These are phyloP conservation scores for Macrotis lagotis DNA, from an alignment of 2,113 vertebrate genomes.

Conservation along the genomic window DNA sequence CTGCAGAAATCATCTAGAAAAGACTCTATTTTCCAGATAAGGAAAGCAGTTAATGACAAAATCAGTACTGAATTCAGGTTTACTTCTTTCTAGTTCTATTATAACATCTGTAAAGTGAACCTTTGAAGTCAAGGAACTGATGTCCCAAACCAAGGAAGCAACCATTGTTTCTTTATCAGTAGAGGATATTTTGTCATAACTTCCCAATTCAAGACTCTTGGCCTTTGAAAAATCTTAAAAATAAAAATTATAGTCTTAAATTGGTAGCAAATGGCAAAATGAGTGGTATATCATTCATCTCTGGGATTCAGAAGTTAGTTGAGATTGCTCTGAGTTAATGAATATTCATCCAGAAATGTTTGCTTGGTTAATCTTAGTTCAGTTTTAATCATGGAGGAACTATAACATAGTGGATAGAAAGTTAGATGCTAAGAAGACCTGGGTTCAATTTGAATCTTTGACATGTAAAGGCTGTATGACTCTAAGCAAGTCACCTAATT, in stretches of 20 bases:
- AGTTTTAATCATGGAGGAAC: background rate
- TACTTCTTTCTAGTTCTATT: background rate
- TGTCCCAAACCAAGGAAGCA: slow-evolving; percentile 15
- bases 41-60: background rate
- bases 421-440: background rate
- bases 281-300: slow-evolving; percentile 6
- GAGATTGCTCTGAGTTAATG: slow-evolving; percentile 16
- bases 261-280: background rate
- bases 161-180: background rate
- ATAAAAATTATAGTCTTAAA: slow-evolving; percentile 3
- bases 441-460: background rate
- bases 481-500: background rate
- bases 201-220: background rate
- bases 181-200: slow-evolving; percentile 7
- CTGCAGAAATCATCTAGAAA: background rate
- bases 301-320: slow-evolving; percentile 21
- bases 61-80: background rate
- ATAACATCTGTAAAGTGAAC: slow-evolving; percentile 17
- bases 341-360: background rate
- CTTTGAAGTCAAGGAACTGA: slow-evolving; percentile 13
- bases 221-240: slow-evolving; percentile 24
- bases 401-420: slow-evolving; percentile 15
- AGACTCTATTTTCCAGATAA: background rate
- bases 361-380: background rate
- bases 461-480: background rate